Conservation (phyloP, 2,113 vertebrate genomes). For the Nothocercus julius region DNA sequence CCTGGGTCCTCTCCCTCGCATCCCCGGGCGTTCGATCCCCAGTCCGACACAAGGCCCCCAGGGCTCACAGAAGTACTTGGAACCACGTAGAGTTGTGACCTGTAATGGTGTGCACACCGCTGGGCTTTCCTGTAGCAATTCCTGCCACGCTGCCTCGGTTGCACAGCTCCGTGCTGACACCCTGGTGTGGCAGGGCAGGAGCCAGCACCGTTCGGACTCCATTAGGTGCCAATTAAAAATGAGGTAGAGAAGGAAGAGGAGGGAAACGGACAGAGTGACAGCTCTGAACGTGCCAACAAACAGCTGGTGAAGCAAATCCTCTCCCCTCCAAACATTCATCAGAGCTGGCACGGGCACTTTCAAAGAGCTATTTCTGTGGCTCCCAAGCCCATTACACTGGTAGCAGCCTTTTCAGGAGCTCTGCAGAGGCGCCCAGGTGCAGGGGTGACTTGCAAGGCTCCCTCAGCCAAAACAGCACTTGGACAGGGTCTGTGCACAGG, state of each 20-base stretch:
- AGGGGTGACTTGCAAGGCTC: neutral
- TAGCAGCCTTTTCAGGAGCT: neutral
- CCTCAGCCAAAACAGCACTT: too few species aligned
- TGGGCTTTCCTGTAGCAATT: neutral
- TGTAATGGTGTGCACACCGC: rapidly evolving
- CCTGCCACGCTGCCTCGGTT: rapidly evolving
- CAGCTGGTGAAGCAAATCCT: neutral
- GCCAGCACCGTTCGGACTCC: neutral
- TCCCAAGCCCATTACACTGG: neutral
- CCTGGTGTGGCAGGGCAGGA: neutral
- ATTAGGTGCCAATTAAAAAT: neutral
- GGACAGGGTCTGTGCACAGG: neutral
- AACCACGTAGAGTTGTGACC: neutral
- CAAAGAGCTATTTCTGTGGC: neutral
- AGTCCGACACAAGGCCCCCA: neutral
- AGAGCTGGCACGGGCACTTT: neutral
- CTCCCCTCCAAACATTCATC: neutral
- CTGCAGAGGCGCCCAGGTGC: neutral
- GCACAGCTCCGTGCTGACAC: rapidly evolving
- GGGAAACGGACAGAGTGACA: neutral
- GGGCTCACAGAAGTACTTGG: neutral
- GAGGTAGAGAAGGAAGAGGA: neutral
- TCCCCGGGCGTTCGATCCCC: too few species aligned
- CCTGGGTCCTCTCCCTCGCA: neutral
- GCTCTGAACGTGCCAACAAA: neutral